Base-by-base conservation (phyloP, 2,113 vertebrate genomes). In the Panthera tigris region DNA sequence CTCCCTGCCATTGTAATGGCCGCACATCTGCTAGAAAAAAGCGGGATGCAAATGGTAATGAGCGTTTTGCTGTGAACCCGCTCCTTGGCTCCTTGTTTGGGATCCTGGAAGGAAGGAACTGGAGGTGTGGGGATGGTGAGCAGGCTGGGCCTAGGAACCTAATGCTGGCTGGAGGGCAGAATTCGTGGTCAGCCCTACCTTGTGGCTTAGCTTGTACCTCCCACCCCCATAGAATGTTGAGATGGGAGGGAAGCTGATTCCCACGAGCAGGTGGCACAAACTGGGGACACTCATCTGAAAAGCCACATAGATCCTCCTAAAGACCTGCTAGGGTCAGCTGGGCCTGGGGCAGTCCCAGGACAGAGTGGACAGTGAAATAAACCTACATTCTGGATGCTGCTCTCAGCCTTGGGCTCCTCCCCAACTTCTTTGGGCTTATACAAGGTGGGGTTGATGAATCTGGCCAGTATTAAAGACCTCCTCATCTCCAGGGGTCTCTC, bases 21-120 rank as follows among this genome's bases (percentile, higher is more conserved):
- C 9, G 94, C 98, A 99, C 99, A 99, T 99, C 99, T 99, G 99
- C 91, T 92, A 98, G 98, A 83, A 97, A 97, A 97, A 97, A 97
- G 96, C 4, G 39, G 97, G 96, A 95, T 97, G 98, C 97, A 97
- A 95, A 98, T 98, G 98, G 98, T 97, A 97, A 98, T 98, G 98
- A 98, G 98, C 50, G 6, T 96, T 86, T 48, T 55, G 97, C 97
- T 97, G 89, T 88, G 78, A 98, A 96, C 36, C 69, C 39, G 93
- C 88, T 96, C 97, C 98, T 98, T 79, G 0, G 93, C 88, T 96
- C 97, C 98, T 98, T 81, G 0, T 96, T 55, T 0, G 29, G 91
- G 76, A 2, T 95, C 80, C 61, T 45, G 83, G 71, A 52, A 68
- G 18, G 81, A 41, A 79, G 83, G 88, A 76, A 48, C 82, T n/a